Evolutionary conservation across 2,888 invertebrate genomes (phyloP).

Genomic region (Pharmacophagus antenor): DNA sequence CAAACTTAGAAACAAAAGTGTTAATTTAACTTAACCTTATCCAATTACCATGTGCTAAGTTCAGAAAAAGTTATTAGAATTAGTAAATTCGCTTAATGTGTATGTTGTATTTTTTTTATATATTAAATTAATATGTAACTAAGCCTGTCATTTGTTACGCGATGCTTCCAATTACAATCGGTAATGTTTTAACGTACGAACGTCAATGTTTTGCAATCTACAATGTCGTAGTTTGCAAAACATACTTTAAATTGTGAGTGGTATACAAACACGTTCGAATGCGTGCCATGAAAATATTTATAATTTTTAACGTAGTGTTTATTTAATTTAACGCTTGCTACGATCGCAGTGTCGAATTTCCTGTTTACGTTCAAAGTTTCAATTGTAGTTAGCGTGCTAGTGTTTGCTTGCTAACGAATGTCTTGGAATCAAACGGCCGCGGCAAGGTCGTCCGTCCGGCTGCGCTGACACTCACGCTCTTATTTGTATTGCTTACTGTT

Average conservation of each 20-base stretch:
- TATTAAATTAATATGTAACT: too few species aligned
- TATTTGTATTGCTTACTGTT: slow-evolving; percentile 7
- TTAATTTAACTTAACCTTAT: neutral
- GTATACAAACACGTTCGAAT: slow-evolving; percentile 6
- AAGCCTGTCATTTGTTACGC: neutral
- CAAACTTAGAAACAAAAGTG: neutral
- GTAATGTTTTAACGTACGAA: neutral
- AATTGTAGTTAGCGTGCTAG: slow-evolving; percentile 34
- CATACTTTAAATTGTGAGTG: neutral
- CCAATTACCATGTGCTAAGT: neutral
- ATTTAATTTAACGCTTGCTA: slow-evolving; percentile 32
- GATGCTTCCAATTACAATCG: neutral
- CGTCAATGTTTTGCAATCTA: neutral
- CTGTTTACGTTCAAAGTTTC: slow-evolving; percentile 39
- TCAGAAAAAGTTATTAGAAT: neutral
- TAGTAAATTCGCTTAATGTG: neutral
- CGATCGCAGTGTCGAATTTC: slow-evolving; percentile 37
- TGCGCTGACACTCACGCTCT: slow-evolving; percentile 43
- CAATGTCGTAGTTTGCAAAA: slow-evolving; percentile 15
- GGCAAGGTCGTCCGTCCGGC: slow-evolving; percentile 51
- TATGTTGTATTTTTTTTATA: neutral
- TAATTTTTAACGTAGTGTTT: slow-evolving; percentile 29
- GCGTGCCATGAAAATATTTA: slow-evolving; percentile 21
- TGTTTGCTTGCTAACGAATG: slow-evolving; percentile 36
- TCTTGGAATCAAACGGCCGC: slow-evolving; percentile 44